These are phyloP conservation scores for Arrhamphus sclerolepis DNA, from an alignment of 2,797 vertebrate genomes.

Conservation along the genomic window DNA sequence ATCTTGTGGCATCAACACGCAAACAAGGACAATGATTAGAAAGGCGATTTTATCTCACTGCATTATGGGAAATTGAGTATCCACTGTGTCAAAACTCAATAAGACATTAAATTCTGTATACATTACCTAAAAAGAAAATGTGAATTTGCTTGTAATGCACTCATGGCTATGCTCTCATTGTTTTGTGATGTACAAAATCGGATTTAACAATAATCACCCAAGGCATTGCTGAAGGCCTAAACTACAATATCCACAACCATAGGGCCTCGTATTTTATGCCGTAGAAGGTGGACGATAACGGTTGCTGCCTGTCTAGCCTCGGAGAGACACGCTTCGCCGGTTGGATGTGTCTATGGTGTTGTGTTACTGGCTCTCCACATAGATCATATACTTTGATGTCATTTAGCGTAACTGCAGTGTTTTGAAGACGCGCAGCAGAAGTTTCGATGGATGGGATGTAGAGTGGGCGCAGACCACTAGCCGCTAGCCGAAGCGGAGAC, in stretches of 20 bases:
- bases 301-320: slow-evolving; percentile 33
- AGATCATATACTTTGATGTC: accelerated
- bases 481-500: slow-evolving; percentile 43
- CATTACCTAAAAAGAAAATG: neutral
- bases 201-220: too few relatives aligned
- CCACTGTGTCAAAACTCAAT: accelerated
- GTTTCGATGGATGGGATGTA: neutral
- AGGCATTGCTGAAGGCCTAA: neutral
- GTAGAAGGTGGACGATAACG: slow-evolving; percentile 57
- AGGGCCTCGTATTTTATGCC: slow-evolving; percentile 28
- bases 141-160: too few relatives aligned
- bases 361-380: neutral
- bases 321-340: slow-evolving; percentile 34
- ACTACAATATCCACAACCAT: slow-evolving; percentile 77
- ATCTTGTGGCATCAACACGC: slow-evolving; percentile 45
- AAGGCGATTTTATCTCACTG: slow-evolving; percentile 2
- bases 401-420: neutral
- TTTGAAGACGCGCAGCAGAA: neutral
- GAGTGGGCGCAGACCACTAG: slow-evolving; percentile 26
- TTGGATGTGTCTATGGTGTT: slow-evolving; percentile 12
- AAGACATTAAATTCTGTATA: accelerated
- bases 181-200: too few relatives aligned
- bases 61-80: slow-evolving; percentile 64
- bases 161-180: too few relatives aligned
- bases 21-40: neutral